Percentiles rank a stretch among this genome's conserved stretches.
phyloP scores from a whole-genome alignment of 2,113 vertebrate species.

The Hemicordylus capensis region DNA sequence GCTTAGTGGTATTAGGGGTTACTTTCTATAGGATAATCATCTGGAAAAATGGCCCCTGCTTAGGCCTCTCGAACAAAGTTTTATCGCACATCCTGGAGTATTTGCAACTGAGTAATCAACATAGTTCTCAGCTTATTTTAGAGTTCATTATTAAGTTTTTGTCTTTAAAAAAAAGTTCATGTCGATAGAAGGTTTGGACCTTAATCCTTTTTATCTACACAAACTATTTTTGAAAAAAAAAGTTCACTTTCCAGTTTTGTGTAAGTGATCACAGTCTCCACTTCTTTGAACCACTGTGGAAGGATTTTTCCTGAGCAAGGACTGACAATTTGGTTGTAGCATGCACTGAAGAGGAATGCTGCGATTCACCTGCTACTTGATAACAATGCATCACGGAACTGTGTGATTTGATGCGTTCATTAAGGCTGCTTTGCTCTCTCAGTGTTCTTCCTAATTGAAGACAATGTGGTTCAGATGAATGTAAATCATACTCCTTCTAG shows the following conservation, averaged over 20 bases:
- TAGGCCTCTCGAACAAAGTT: not conserved
- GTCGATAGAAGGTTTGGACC: no score
- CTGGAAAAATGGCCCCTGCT: not conserved
- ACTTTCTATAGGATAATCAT: not conserved
- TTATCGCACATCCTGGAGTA: not conserved
- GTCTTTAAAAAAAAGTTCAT: no score
- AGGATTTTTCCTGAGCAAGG: not conserved
- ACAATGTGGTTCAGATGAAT: not conserved
- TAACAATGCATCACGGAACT: not conserved
- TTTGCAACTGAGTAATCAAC: not conserved
- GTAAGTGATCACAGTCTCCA: not conserved
- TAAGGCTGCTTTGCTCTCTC: not conserved
- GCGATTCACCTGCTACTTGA: not conserved
- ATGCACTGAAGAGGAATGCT: not conserved
- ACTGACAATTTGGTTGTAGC: not conserved
- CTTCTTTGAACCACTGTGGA: not conserved
- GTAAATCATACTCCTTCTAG: not conserved
- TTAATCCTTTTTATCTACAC: not conserved
- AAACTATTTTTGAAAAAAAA: not conserved
- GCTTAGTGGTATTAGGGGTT: not conserved
- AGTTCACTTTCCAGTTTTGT: not conserved
- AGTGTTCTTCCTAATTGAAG: conserved; percentile 15
- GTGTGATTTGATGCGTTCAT: not conserved
- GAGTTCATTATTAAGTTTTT: no score
- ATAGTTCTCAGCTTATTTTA: not conserved